A percentile compares a stretch with the other conserved stretches of the same genome.
phyloP scores from a whole-genome alignment of 2,797 vertebrate genomes.

The Margarornis squamiger region DNA sequence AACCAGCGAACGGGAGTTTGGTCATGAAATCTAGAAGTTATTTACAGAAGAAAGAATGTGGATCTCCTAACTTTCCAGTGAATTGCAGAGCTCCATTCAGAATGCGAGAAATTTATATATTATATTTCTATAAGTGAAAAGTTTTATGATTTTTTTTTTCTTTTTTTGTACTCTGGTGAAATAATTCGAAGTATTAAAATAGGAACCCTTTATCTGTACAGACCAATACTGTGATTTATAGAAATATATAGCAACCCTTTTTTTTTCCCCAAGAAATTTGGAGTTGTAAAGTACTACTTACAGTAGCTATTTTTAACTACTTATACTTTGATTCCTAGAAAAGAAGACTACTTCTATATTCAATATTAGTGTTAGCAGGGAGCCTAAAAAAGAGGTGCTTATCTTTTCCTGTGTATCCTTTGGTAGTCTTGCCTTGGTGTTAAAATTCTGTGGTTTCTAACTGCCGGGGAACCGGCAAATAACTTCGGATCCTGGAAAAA shows the following conservation, averaged over 20 bases:
- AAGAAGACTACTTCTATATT: not conserved
- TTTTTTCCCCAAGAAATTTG: not conserved
- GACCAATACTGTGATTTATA: not conserved
- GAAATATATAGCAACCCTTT: not conserved
- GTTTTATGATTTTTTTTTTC: not conserved
- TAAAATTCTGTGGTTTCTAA: not conserved
- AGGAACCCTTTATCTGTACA: not conserved
- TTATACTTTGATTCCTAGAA: not conserved
- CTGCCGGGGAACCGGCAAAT: too few species aligned
- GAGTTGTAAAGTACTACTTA: not conserved
- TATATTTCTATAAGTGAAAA: not conserved
- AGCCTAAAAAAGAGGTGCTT: not conserved
- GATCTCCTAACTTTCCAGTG: not conserved
- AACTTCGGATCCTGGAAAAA: too few species aligned
- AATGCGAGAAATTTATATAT: not conserved
- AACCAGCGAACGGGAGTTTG: not conserved
- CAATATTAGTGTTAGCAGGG: not conserved
- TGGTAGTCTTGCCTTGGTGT: not conserved
- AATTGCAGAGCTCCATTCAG: not conserved
- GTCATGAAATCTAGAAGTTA: not conserved
- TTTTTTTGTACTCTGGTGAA: not conserved
- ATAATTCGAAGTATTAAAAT: not conserved
- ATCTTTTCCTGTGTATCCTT: not conserved
- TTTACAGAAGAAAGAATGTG: not conserved
- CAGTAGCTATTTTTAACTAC: not conserved